Conservation (phyloP, 1,140 invertebrate species). For the Cotesia typhae region DNA sequence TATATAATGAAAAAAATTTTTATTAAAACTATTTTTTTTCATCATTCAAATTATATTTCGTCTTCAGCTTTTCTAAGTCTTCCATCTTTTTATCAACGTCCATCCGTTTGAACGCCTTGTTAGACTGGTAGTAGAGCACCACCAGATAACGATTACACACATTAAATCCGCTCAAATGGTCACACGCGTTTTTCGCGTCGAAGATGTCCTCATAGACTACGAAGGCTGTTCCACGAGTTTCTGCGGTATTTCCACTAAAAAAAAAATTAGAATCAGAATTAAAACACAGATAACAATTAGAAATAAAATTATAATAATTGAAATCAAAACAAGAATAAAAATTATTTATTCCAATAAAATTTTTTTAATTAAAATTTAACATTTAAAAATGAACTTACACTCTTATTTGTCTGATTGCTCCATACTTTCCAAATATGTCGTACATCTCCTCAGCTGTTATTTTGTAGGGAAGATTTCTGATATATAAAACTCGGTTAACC, state of each 20-base stretch:
- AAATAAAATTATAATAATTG: too few relatives aligned
- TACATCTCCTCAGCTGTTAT: constrained; percentile 99
- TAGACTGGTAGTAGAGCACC: constrained; percentile 95
- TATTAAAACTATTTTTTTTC: constrained; percentile 60
- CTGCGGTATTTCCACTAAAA: constrained; percentile 92
- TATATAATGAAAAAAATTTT: not conserved
- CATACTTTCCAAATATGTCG: constrained; percentile 99
- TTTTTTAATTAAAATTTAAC: not conserved
- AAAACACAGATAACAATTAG: too few relatives aligned
- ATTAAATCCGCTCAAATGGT: constrained; percentile 98
- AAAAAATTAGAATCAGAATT: too few relatives aligned
- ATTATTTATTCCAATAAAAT: too few relatives aligned
- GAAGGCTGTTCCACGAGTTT: constrained; percentile 98
- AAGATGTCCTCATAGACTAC: constrained; percentile 99
- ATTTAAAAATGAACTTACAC: constrained; percentile 78
- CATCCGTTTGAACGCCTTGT: constrained; percentile 95
- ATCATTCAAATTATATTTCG: constrained; percentile 83
- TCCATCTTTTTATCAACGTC: constrained; percentile 97
- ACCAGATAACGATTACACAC: constrained; percentile 98
- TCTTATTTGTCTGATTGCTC: constrained; percentile 97
- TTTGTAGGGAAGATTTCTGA: constrained; percentile 98
- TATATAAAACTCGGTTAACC: constrained; percentile 97
- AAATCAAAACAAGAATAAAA: too few relatives aligned
- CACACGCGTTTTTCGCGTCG: constrained; percentile 99
- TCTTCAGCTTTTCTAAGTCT: constrained; percentile 95